Conservation (phyloP, 2,113 vertebrate genomes). For the Benitochromis conjunctus region DNA sequence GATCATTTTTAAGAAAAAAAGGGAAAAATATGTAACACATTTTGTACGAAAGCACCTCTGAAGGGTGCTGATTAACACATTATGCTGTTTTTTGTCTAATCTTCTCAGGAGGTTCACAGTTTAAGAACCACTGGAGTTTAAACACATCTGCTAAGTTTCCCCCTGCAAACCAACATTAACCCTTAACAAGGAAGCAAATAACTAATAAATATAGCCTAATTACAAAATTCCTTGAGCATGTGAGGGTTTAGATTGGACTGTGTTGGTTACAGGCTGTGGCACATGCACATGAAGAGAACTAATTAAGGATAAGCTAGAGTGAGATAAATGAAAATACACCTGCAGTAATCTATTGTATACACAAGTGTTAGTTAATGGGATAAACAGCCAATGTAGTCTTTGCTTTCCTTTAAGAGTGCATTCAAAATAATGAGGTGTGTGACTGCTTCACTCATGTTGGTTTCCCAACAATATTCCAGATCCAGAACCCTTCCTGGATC, state of each 20-base stretch:
- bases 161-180: not conserved
- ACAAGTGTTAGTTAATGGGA: not conserved
- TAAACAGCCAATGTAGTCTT: not conserved
- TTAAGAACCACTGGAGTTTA: not conserved
- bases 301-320: not conserved
- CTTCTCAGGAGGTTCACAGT: not conserved
- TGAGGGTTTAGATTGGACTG: not conserved
- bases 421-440: not conserved
- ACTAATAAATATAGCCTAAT: not conserved
- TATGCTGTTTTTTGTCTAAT: not conserved
- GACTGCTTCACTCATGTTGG: not conserved
- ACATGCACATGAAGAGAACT: not conserved
- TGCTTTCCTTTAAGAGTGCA: not conserved
- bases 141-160: not conserved
- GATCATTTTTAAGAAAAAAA: not conserved
- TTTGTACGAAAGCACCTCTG: not conserved
- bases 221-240: not conserved
- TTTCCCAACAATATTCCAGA: slow-evolving; percentile 72
- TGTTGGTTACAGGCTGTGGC: not conserved
- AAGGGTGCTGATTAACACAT: not conserved
- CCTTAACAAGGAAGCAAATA: not conserved
- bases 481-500: slow-evolving; percentile 97
- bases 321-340: not conserved
- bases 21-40: not conserved
- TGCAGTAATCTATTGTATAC: not conserved